Evolutionary conservation across 1,140 invertebrate species (phyloP).

Genomic region (Anthonomus grandis): DNA sequence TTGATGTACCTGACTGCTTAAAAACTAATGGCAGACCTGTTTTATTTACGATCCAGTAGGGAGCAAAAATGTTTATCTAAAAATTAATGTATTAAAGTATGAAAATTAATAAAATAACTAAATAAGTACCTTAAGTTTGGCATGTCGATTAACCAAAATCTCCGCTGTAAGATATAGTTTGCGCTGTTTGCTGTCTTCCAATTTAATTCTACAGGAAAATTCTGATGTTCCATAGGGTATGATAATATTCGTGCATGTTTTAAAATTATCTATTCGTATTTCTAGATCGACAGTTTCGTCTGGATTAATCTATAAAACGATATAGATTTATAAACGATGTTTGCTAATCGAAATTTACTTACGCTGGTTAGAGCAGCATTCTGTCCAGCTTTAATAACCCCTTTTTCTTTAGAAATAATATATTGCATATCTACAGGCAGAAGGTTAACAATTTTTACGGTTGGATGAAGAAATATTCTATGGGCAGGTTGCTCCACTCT

Average conservation of each 20-base stretch:
- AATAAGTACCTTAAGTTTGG: conserved; percentile 48
- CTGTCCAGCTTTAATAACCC: conserved; percentile 58
- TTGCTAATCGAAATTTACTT: conserved; percentile 15
- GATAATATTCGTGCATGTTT: conserved; percentile 58
- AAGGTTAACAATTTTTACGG: conserved; percentile 76
- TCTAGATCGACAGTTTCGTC: conserved; percentile 67
- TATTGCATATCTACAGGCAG: conserved; percentile 71
- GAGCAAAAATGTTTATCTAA: conserved; percentile 76
- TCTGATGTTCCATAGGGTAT: conserved; percentile 51
- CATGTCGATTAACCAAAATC: conserved; percentile 38
- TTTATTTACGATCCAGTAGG: conserved; percentile 95
- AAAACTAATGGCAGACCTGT: conserved; percentile 93
- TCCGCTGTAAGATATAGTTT: conserved; percentile 69
- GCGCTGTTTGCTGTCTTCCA: conserved; percentile 69
- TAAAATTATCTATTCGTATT: conserved; percentile 80
- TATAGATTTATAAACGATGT: background rate
- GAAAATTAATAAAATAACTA: background rate
- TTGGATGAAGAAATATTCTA: conserved; percentile 77
- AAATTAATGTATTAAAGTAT: conserved; percentile 33
- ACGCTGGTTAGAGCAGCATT: conserved; percentile 38
- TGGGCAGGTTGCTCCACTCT: conserved; percentile 70
- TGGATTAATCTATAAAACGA: conserved; percentile 57
- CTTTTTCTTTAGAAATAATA: conserved; percentile 53
- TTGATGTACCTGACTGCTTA: conserved; percentile 77
- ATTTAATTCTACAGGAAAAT: conserved; percentile 53